Conservation (phyloP, 2,888 invertebrate genomes). For the Athalia cordata region DNA sequence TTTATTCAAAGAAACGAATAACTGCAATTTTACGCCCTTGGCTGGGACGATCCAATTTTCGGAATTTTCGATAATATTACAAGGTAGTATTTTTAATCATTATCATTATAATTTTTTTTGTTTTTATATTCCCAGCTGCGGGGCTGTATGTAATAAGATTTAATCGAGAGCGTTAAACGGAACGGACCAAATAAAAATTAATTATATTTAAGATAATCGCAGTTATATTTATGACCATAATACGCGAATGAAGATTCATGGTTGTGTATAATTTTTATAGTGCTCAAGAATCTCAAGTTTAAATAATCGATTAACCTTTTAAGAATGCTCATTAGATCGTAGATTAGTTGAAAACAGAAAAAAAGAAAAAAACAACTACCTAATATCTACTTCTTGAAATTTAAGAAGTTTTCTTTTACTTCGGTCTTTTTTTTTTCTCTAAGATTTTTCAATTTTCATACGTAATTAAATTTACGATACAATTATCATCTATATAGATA, state of each 20-base stretch:
- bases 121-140: neutral
- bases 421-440: neutral
- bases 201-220: neutral
- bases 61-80: too few species aligned
- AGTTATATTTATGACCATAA: neutral
- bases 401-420: neutral
- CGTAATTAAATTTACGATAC: neutral
- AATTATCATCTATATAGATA: neutral
- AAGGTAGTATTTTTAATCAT: too few species aligned
- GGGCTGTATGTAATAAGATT: neutral
- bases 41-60: too few species aligned
- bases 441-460: neutral
- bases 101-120: too few species aligned
- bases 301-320: conserved; percentile 1
- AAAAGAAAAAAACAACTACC: too few species aligned
- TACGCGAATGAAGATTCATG: conserved; percentile 6
- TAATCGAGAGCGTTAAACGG: neutral
- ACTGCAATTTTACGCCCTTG: too few species aligned
- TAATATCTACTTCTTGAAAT: neutral
- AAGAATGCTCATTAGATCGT: conserved; percentile 31
- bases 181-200: conserved; percentile 35
- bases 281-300: neutral
- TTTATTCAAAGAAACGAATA: too few species aligned
- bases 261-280: conserved; percentile 12
- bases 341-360: neutral